A percentile compares a stretch with the other conserved stretches of the same genome.
phyloP scores from a whole-genome alignment of 1,140 invertebrate genomes.

The Anagrus nilaparvatae region DNA sequence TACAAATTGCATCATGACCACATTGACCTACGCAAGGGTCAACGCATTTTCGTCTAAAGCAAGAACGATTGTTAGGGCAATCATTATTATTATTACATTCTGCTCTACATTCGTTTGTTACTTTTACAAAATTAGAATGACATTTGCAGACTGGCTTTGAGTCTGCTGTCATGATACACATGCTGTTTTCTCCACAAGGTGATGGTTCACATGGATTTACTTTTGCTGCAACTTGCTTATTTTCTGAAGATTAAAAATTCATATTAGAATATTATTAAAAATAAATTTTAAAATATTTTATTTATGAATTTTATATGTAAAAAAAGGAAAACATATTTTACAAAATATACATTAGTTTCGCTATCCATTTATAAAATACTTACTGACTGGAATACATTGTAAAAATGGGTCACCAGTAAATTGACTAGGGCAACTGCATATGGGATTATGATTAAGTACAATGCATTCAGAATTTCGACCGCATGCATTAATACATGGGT shows the following conservation, averaged over 20 bases:
- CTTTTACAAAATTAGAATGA: conserved; percentile 42
- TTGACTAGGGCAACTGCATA: conserved; percentile 49
- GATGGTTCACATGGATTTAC: conserved; percentile 31
- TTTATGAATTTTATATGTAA: neutral
- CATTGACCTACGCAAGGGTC: conserved; percentile 69
- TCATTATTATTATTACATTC: conserved; percentile 68
- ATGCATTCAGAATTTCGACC: conserved; percentile 52
- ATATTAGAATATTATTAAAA: too few species aligned
- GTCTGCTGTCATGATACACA: conserved; percentile 22
- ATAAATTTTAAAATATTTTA: neutral
- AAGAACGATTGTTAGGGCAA: conserved; percentile 57
- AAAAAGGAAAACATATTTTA: neutral
- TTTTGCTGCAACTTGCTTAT: conserved; percentile 20
- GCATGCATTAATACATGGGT: conserved; percentile 69
- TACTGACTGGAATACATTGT: conserved; percentile 48
- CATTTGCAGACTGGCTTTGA: too few species aligned
- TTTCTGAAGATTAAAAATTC: too few species aligned
- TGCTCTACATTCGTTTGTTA: conserved; percentile 55
- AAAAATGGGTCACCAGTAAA: conserved; percentile 57
- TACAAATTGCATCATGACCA: conserved; percentile 60
- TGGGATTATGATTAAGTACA: conserved; percentile 51
- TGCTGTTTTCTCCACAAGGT: conserved; percentile 37
- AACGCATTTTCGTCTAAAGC: conserved; percentile 62
- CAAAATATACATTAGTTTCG: neutral
- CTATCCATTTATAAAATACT: conserved; percentile 23